Evolutionary conservation across 2,797 vertebrate species (phyloP), one percentile per base, ranked within the genome.

Genomic region (Cyclura pinguis): DNA sequence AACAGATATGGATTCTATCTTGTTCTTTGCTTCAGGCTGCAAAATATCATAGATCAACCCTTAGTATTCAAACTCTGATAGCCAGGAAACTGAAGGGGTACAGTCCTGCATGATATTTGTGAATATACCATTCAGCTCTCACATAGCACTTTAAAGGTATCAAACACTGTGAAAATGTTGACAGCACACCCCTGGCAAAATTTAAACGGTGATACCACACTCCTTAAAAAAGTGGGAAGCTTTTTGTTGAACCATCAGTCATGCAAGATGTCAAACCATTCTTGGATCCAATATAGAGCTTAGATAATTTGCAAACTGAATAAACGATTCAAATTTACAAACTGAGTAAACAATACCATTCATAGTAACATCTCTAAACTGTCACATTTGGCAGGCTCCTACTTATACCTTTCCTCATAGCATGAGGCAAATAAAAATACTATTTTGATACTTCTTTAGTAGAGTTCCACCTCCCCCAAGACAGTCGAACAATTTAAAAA

Each of bases 201-300:
- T 62, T 20, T 62, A 64, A 74, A 4, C 50, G 32, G 32, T 59
- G 69, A 93, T 85, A 67, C 27, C n/a, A 59, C 1, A 47, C 80
- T 32, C 74, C 57, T 35, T 64, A 52, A 42, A 0, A 2, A n/a
- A 32, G 74, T 12, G 55, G 89, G 83, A 0, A 0, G 13, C 73
- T 77, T 80, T 91, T 76, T 91, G 73, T 73, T 47, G 84, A 29
- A 4, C 18, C 84, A n/a, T 38, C 13, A 2, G 0, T 32, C 0
- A 38, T 35, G 88, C 57, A 35, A 9, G 13, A 83, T 7, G 82
- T 2, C 4, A 0, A 0, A 0, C 4, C 0, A 89, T 86, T 3
- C 64, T 52, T 85, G 86, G 82, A 22, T 67, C 5, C 50, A 10
- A 82, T 88, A 89, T 55, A 84, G 35, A 4, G 69, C 18, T 57